These are phyloP conservation scores for Hyperoplus immaculatus DNA, from an alignment of 2,797 vertebrate genomes.

Conservation along the genomic window DNA sequence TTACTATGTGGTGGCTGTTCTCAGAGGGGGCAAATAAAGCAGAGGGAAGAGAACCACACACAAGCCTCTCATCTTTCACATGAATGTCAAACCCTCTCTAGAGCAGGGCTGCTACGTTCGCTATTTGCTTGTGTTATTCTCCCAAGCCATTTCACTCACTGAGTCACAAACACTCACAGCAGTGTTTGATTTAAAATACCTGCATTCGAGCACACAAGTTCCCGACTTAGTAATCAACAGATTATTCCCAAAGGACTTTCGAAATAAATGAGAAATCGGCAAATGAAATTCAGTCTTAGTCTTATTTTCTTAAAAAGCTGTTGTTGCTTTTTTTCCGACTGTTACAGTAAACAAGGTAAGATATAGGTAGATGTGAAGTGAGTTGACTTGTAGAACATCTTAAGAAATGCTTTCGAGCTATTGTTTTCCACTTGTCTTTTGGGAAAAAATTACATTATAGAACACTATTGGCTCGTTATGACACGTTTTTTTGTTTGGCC, in stretches of 20 bases:
- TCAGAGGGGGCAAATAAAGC: slow-evolving; percentile 31
- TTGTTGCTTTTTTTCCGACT: neutral
- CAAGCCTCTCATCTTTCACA: slow-evolving; percentile 19
- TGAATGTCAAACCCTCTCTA: slow-evolving; percentile 8
- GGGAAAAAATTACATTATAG: neutral
- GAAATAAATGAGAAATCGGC: neutral
- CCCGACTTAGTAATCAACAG: neutral
- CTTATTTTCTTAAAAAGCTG: neutral
- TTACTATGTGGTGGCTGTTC: slow-evolving; percentile 25
- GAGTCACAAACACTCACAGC: slow-evolving; percentile 11
- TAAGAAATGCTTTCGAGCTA: neutral
- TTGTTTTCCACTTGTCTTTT: neutral
- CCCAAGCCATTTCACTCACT: slow-evolving; percentile 13
- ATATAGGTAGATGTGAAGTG: neutral
- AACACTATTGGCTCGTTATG: slow-evolving; percentile 5
- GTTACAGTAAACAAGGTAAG: neutral
- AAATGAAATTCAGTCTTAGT: neutral
- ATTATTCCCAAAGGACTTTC: neutral
- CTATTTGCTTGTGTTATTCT: slow-evolving; percentile 36
- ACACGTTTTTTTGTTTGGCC: slow-evolving; percentile 4
- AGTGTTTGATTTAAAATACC: slow-evolving; percentile 41
- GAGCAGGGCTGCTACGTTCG: slow-evolving; percentile 19
- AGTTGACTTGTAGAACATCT: slow-evolving; percentile 5
- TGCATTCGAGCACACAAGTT: neutral
- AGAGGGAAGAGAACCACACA: slow-evolving; percentile 20